These are phyloP conservation scores for Scomber japonicus DNA, from an alignment of 2,113 vertebrate genomes.

Conservation along the genomic window DNA sequence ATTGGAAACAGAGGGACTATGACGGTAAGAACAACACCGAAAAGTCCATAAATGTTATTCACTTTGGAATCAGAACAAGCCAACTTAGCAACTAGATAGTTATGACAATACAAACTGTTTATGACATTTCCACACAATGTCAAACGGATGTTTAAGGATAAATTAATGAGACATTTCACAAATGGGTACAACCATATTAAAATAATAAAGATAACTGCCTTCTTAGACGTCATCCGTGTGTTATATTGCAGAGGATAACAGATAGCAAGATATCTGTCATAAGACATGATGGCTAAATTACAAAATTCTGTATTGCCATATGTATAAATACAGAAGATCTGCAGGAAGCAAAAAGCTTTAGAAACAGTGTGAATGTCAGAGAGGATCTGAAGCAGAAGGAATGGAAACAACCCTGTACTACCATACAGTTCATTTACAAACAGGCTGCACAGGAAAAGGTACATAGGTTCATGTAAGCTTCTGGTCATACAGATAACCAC, in stretches of 20 bases:
- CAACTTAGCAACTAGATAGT: slow-evolving; percentile 40
- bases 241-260: slow-evolving; percentile 37
- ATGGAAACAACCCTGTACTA: too few relatives aligned
- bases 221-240: slow-evolving; percentile 3
- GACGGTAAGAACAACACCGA: neutral
- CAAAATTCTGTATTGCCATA: slow-evolving; percentile 49
- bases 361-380: too few relatives aligned
- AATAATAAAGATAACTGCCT: neutral
- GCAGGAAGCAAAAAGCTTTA: too few relatives aligned
- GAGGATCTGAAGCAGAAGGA: too few relatives aligned
- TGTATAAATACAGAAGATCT: slow-evolving; percentile 52
- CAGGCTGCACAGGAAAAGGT: too few relatives aligned
- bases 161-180: neutral
- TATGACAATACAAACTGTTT: slow-evolving; percentile 43
- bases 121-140: slow-evolving; percentile 41
- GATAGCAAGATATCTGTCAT: slow-evolving; percentile 39
- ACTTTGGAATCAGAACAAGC: slow-evolving; percentile 22
- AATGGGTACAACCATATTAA: slow-evolving; percentile 59
- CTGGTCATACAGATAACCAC: slow-evolving; percentile 33
- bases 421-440: too few relatives aligned
- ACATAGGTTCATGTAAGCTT: too few relatives aligned
- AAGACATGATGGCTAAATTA: slow-evolving; percentile 33
- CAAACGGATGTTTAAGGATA: slow-evolving; percentile 8
- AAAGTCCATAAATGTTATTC: slow-evolving; percentile 45
- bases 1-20: slow-evolving; percentile 25